Percentiles rank a stretch among this genome's conserved stretches.
phyloP scores from a whole-genome alignment of 1,140 invertebrate species.

The Asobara japonica region DNA sequence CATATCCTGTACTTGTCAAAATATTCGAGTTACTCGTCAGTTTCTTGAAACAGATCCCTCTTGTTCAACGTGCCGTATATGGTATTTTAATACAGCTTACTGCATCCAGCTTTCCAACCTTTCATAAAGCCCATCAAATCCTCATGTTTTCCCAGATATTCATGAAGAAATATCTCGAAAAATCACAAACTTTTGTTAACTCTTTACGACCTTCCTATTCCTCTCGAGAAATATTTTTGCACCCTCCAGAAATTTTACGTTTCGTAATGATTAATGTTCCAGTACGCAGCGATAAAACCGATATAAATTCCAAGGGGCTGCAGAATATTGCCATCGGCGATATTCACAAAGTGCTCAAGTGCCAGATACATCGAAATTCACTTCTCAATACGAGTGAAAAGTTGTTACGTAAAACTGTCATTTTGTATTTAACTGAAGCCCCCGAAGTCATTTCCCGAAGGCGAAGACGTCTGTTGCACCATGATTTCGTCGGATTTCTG shows the following conservation, averaged over 20 bases:
- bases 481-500: too few species aligned
- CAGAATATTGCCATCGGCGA: not conserved
- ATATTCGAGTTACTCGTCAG: too few species aligned
- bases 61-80: too few species aligned
- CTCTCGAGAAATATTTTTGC: not conserved
- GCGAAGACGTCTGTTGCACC: too few species aligned
- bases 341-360: not conserved
- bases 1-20: too few species aligned
- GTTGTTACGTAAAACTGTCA: not conserved
- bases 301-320: not conserved
- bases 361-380: conserved; percentile 4
- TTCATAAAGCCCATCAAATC: too few species aligned
- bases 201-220: not conserved
- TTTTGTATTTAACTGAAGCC: not conserved
- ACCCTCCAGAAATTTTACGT: not conserved
- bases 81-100: too few species aligned
- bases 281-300: not conserved
- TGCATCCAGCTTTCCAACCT: too few species aligned
- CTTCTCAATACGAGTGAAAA: not conserved
- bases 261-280: conserved; percentile 1
- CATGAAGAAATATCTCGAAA: not conserved
- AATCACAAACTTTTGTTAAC: not conserved
- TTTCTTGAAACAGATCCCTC: too few species aligned
- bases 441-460: too few species aligned
- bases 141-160: too few species aligned